Conservation (phyloP, 2,113 vertebrate genomes). For the Apteryx mantelli region DNA sequence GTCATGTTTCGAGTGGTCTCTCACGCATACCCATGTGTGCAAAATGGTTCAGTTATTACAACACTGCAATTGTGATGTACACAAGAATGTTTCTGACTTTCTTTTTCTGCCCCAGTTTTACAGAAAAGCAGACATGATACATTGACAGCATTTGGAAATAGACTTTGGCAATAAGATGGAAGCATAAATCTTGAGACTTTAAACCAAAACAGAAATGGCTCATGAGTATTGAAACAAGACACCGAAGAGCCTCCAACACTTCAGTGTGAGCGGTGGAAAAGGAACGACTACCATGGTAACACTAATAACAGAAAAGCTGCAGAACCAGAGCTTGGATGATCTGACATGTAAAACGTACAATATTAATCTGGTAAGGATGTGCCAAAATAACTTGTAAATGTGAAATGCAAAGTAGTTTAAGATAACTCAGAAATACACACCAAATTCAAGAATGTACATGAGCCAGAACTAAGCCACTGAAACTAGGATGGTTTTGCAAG, state of each 20-base stretch:
- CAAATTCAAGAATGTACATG: not conserved
- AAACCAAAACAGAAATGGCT: conserved; percentile 33
- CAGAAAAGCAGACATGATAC: conserved; percentile 41
- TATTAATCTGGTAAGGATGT: conserved; percentile 74
- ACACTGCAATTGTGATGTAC: not conserved
- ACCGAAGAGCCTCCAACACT: conserved; percentile 45
- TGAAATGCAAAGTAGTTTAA: not conserved
- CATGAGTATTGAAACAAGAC: conserved; percentile 44
- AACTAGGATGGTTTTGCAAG: not conserved
- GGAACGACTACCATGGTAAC: conserved; percentile 78
- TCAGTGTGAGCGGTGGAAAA: conserved; percentile 43
- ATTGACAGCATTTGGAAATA: conserved; percentile 24
- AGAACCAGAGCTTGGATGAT: conserved; percentile 83
- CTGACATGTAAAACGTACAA: conserved; percentile 70
- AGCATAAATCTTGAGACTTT: conserved; percentile 18
- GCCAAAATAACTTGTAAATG: not conserved
- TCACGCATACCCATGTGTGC: no score
- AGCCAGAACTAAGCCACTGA: not conserved
- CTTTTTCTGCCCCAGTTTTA: not conserved
- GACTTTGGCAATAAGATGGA: conserved; percentile 25
- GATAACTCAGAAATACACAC: not conserved
- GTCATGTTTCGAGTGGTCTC: not conserved
- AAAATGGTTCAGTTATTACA: not conserved
- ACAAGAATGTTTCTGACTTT: not conserved
- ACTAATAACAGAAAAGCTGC: conserved; percentile 83